These are phyloP conservation scores for Pluvialis apricaria DNA, from an alignment of 2,113 vertebrate species.

Conservation along the genomic window DNA sequence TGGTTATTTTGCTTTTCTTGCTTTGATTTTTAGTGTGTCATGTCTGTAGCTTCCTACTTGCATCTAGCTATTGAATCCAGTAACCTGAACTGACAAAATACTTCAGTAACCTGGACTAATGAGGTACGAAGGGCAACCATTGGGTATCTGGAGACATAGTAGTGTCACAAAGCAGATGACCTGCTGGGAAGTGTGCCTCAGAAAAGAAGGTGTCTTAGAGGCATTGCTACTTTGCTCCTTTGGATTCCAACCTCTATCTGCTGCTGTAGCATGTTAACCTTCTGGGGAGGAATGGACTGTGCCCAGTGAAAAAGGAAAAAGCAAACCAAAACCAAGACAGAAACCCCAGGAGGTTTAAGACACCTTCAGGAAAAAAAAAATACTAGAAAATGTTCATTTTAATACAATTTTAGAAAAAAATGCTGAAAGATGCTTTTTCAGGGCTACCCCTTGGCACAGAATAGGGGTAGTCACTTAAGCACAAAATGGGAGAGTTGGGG, in stretches of 20 bases:
- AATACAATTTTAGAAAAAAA: background rate
- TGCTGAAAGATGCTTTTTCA: background rate
- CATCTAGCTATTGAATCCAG: background rate
- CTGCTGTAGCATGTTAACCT: background rate
- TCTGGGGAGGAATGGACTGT: background rate
- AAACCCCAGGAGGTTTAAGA: background rate
- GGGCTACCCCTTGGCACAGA: background rate
- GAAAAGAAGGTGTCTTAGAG: background rate
- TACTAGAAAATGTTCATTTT: background rate
- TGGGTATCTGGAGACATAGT: background rate
- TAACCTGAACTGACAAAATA: background rate
- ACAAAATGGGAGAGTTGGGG: background rate
- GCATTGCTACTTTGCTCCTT: background rate
- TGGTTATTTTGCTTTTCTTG: background rate
- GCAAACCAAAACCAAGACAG: background rate
- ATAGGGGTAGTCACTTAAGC: background rate
- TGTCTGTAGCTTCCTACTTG: accelerated
- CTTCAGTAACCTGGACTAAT: background rate
- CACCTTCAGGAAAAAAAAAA: background rate
- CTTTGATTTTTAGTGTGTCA: background rate
- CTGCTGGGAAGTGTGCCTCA: background rate
- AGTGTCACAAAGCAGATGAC: background rate
- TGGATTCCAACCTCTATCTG: background rate
- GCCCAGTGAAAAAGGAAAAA: accelerated
- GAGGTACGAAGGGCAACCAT: accelerated